Conservation (phyloP, 2,888 invertebrate genomes). For the Watsonalla cultraria region DNA sequence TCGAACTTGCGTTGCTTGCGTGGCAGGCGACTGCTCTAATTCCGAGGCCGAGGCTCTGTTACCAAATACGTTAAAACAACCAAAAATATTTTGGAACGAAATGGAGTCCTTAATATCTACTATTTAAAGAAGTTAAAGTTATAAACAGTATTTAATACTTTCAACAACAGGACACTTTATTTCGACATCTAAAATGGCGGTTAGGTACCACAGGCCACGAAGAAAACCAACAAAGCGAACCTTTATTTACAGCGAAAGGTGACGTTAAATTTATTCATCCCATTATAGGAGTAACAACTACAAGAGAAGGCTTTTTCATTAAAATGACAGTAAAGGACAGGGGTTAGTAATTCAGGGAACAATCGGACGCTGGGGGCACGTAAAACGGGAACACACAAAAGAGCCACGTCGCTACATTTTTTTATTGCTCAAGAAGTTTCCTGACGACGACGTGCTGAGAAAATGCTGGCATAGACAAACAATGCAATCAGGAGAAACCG, state of each 20-base stretch:
- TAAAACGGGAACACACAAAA: constrained; percentile 30
- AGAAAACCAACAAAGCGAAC: too few relatives aligned
- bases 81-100: too few relatives aligned
- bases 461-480: not conserved
- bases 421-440: constrained; percentile 24
- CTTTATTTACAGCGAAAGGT: not conserved
- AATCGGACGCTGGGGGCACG: constrained; percentile 35
- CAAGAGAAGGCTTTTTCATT: constrained; percentile 24
- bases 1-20: too few relatives aligned
- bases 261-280: not conserved
- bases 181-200: too few relatives aligned
- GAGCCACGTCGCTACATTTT: constrained; percentile 33
- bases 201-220: too few relatives aligned
- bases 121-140: too few relatives aligned
- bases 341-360: constrained; percentile 23
- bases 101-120: too few relatives aligned
- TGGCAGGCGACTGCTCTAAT: too few relatives aligned
- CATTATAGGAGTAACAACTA: not conserved
- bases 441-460: constrained; percentile 12
- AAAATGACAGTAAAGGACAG: constrained; percentile 28
- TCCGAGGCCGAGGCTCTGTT: too few relatives aligned
- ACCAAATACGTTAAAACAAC: too few relatives aligned
- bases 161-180: too few relatives aligned
- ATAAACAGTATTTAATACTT: too few relatives aligned
- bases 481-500: not conserved